phyloP scores from a whole-genome alignment of 2,888 invertebrate genomes.

The Zaprionus obscuricornis region DNA sequence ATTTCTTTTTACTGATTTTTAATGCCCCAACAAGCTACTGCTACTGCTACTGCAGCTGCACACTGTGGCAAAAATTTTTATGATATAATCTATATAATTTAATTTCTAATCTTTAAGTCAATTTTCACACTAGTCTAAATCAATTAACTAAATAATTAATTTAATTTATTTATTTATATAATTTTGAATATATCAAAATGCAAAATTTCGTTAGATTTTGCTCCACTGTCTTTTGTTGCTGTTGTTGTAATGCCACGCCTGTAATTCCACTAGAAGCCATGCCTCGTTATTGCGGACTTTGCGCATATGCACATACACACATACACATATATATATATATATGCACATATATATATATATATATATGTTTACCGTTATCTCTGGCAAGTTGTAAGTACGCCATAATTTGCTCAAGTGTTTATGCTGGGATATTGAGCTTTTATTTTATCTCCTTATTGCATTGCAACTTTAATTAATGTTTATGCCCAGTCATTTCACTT shows the following conservation, averaged over 20 bases:
- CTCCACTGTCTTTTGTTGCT: slow-evolving; percentile 32
- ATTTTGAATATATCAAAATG: neutral
- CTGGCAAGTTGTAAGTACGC: slow-evolving; percentile 63
- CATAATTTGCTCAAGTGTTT: slow-evolving; percentile 67
- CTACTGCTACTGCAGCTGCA: neutral
- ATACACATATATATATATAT: slow-evolving; percentile 2
- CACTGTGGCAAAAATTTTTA: slow-evolving; percentile 26
- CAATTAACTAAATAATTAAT: neutral
- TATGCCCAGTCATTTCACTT: slow-evolving; percentile 31
- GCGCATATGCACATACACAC: slow-evolving; percentile 44
- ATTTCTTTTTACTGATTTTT: slow-evolving; percentile 69
- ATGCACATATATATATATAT: neutral
- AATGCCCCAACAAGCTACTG: slow-evolving; percentile 49
- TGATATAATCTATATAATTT: neutral
- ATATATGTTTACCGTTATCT: slow-evolving; percentile 62
- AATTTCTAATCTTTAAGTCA: neutral
- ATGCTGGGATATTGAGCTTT: slow-evolving; percentile 60
- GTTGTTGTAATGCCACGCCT: slow-evolving; percentile 20
- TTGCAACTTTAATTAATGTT: slow-evolving; percentile 60
- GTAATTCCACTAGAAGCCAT: slow-evolving; percentile 39
- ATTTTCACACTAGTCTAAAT: neutral
- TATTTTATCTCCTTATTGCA: slow-evolving; percentile 53
- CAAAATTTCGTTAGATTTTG: neutral
- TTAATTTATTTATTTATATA: neutral
- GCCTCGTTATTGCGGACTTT: slow-evolving; percentile 46